Evolutionary conservation across 2,113 vertebrate species (phyloP).

Genomic region (Podarcis muralis): DNA sequence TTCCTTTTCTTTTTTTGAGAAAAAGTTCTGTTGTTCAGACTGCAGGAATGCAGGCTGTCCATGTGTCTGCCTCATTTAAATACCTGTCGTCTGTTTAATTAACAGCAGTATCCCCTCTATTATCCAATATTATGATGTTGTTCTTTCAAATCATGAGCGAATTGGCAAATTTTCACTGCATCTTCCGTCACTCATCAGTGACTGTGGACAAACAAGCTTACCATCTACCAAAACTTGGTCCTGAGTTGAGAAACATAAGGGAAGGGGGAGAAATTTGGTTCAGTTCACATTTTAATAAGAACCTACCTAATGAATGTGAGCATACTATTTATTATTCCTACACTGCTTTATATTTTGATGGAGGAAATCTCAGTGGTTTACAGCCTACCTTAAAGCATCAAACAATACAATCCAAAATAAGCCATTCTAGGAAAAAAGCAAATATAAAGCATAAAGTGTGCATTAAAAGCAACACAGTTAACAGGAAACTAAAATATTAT

Average conservation of each 20-base stretch:
- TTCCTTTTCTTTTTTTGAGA: slow-evolving; percentile 6
- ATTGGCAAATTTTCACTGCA: slow-evolving; percentile 40
- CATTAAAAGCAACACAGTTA: too few species aligned
- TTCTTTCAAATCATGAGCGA: slow-evolving; percentile 34
- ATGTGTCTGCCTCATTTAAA: slow-evolving; percentile 50
- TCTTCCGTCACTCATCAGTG: slow-evolving; percentile 23
- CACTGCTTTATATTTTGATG: too few species aligned
- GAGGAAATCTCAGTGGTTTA: too few species aligned
- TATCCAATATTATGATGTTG: not conserved
- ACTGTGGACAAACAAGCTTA: slow-evolving; percentile 4
- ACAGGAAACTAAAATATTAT: too few species aligned
- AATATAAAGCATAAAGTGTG: too few species aligned
- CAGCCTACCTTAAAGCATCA: too few species aligned
- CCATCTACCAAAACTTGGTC: slow-evolving; percentile 29
- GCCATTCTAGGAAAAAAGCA: too few species aligned
- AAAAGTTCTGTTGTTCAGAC: slow-evolving; percentile 34
- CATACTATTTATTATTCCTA: too few species aligned
- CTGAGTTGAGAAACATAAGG: not conserved
- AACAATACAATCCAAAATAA: too few species aligned
- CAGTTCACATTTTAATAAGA: too few species aligned
- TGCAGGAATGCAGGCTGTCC: not conserved
- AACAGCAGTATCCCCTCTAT: slow-evolving; percentile 39
- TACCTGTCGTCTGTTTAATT: slow-evolving; percentile 56
- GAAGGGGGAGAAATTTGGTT: not conserved
- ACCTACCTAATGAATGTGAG: too few species aligned